phyloP scores from a whole-genome alignment of 2,797 vertebrate genomes.

The Parambassis ranga region DNA sequence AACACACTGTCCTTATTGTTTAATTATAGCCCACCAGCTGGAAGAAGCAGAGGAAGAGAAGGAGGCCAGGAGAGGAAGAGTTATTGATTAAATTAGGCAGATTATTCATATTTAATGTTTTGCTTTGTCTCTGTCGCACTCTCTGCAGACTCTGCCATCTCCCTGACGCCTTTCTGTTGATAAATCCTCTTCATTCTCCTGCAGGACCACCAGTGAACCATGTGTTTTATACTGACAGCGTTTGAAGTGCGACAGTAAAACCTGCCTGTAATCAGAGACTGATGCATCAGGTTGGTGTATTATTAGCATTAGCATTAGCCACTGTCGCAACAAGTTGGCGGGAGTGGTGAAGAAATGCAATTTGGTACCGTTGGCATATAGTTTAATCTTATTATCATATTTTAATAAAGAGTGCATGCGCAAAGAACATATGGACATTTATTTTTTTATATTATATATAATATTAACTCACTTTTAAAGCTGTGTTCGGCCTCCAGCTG shows the following conservation, averaged over 20 bases:
- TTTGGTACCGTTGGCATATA: no score
- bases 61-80: constrained; percentile 34
- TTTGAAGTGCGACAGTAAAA: constrained; percentile 20
- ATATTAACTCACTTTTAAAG: no score
- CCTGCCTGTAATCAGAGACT: no score
- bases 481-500: no score
- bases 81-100: constrained; percentile 62
- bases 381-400: no score
- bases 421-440: no score
- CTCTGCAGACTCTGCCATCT: background rate
- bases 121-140: constrained; percentile 27
- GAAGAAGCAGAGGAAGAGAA: constrained; percentile 46
- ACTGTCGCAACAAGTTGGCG: no score
- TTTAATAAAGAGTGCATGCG: no score
- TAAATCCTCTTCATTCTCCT: constrained; percentile 6
- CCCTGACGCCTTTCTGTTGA: background rate
- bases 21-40: constrained; percentile 69
- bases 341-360: no score
- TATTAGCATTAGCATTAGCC: background rate
- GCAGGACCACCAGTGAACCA: constrained; percentile 7
- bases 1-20: constrained; percentile 43
- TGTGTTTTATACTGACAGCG: background rate
- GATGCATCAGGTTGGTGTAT: no score
- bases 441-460: no score
- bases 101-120: constrained; percentile 65